A percentile compares a stretch with the other conserved stretches of the same genome.
Evolutionary conservation across 2,888 invertebrate genomes (phyloP).

Genomic region (Thera britannica): DNA sequence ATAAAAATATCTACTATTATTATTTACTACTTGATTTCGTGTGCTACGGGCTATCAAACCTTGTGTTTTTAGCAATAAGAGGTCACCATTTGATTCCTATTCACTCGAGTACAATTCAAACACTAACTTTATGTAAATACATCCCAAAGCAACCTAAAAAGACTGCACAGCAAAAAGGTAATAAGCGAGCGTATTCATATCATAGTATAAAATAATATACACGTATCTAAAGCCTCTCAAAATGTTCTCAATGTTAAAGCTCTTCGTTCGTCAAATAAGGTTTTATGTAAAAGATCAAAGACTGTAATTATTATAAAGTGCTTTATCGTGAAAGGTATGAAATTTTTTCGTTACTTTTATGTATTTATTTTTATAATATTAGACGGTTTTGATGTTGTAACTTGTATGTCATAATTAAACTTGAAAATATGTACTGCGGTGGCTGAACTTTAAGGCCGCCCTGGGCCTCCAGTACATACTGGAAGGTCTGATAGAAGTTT

Average conservation of each 20-base stretch:
- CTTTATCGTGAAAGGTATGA: slow-evolving; percentile 14
- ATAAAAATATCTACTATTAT: too few species aligned
- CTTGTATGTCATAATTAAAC: too few species aligned
- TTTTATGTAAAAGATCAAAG: slow-evolving; percentile 24
- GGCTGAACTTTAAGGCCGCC: too few species aligned
- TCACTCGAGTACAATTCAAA: too few species aligned
- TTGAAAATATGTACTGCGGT: too few species aligned
- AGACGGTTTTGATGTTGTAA: too few species aligned
- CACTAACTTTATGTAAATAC: background rate
- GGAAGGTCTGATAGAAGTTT: too few species aligned
- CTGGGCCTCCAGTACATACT: too few species aligned
- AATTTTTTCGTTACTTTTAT: slow-evolving; percentile 2
- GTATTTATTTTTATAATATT: background rate
- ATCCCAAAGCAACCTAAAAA: background rate
- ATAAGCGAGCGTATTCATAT: background rate
- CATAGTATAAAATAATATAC: background rate
- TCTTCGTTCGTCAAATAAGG: slow-evolving; percentile 13
- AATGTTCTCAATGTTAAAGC: slow-evolving; percentile 15
- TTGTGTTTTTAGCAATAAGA: too few species aligned
- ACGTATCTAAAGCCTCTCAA: background rate
- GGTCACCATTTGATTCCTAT: too few species aligned
- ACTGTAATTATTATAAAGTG: slow-evolving; percentile 16
- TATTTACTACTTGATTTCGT: too few species aligned
- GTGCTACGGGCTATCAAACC: too few species aligned
- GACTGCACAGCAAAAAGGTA: background rate